Percentiles rank a stretch among this genome's conserved stretches.
Evolutionary conservation across 2,888 invertebrate genomes (phyloP).

Genomic region (Mechanitis mazaeus): DNA sequence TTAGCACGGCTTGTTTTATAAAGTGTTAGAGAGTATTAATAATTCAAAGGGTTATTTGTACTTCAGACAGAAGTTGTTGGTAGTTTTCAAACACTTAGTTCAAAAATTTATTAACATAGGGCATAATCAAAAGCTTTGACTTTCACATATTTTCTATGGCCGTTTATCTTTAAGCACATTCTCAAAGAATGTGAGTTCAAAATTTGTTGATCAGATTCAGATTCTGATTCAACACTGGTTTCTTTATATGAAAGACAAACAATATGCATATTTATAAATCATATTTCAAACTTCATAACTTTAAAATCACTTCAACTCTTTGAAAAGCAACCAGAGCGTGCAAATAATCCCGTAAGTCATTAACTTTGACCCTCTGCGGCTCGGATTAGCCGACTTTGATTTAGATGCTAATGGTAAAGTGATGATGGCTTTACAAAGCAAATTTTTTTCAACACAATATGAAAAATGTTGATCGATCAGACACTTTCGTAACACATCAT

Average conservation of each 20-base stretch:
- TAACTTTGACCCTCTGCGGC: slow-evolving; percentile 10
- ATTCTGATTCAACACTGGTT: not conserved
- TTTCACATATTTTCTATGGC: too few species aligned
- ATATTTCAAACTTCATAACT: not conserved
- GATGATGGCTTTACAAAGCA: slow-evolving; percentile 7
- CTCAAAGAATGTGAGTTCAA: too few species aligned
- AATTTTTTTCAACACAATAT: not conserved
- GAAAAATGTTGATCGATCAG: not conserved
- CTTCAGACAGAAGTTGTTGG: too few species aligned
- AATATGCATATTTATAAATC: not conserved
- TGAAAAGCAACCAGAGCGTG: slow-evolving; percentile 1
- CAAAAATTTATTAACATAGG: too few species aligned
- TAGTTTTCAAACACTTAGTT: too few species aligned
- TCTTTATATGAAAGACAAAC: not conserved
- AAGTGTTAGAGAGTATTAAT: not conserved
- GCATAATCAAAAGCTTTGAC: too few species aligned
- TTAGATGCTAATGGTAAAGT: slow-evolving; percentile 28
- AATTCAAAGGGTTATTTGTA: not conserved
- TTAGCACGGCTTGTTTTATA: not conserved
- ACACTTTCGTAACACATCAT: not conserved
- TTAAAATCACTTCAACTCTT: not conserved
- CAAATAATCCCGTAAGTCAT: slow-evolving; percentile 5
- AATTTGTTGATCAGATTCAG: too few species aligned
- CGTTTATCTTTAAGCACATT: too few species aligned
- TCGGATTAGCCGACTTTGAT: slow-evolving; percentile 28